Conservation (phyloP, 2,113 vertebrate genomes). For the Syrrhaptes paradoxus region DNA sequence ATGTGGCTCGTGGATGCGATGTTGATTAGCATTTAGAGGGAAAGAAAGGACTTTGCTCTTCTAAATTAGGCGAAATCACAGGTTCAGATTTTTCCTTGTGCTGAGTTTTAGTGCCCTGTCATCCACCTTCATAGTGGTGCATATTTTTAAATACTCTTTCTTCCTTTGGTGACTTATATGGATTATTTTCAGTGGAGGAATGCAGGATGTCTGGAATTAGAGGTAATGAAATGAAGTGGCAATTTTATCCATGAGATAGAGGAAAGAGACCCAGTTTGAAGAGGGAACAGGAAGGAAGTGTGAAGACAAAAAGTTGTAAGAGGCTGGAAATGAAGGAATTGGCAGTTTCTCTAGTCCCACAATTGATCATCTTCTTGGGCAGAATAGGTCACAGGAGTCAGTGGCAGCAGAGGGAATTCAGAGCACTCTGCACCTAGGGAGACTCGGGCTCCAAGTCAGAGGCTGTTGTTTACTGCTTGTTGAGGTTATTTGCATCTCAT, state of each 20-base stretch:
- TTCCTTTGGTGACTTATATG: not conserved
- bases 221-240: not conserved
- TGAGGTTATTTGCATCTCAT: slow-evolving; percentile 15
- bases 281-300: not conserved
- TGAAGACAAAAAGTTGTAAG: not conserved
- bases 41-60: not conserved
- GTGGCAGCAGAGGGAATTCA: not conserved
- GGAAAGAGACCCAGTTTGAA: not conserved
- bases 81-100: not conserved
- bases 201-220: not conserved
- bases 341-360: not conserved
- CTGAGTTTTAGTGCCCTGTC: not conserved
- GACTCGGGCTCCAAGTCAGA: not conserved
- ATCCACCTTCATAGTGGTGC: not conserved
- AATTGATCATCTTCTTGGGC: not conserved
- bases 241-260: not conserved
- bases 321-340: not conserved
- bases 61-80: not conserved
- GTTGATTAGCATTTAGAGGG: not conserved
- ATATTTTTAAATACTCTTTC: not conserved
- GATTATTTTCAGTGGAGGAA: not conserved
- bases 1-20: not conserved
- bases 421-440: not conserved
- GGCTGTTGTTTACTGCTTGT: not conserved
- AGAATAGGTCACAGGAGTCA: not conserved